Percentiles rank a stretch among this genome's conserved stretches.
These are phyloP conservation scores for Apis cerana DNA, from an alignment of 1,140 invertebrate species.

Conservation along the genomic window DNA sequence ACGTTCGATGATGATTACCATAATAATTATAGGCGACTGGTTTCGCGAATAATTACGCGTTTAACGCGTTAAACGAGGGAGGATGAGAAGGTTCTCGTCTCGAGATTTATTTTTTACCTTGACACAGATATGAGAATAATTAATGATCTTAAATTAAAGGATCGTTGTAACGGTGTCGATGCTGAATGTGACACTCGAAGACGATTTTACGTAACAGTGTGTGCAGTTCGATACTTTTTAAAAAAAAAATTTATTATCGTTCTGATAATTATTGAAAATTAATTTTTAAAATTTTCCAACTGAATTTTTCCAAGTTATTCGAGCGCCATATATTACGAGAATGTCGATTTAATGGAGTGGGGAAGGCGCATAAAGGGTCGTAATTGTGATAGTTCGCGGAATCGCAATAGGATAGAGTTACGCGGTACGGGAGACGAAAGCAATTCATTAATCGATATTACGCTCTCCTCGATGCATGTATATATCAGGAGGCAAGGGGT, in stretches of 20 bases:
- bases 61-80: background rate
- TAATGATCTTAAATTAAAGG: background rate
- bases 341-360: background rate
- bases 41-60: slow-evolving; percentile 6
- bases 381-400: background rate
- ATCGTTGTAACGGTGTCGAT: too few relatives aligned
- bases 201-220: too few relatives aligned
- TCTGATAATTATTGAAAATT: too few relatives aligned
- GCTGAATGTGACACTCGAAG: too few relatives aligned
- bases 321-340: background rate
- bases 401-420: slow-evolving; percentile 5
- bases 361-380: background rate
- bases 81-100: background rate
- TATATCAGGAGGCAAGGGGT: background rate
- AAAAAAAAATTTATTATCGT: too few relatives aligned
- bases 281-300: too few relatives aligned
- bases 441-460: slow-evolving; percentile 12
- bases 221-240: too few relatives aligned
- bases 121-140: slow-evolving; percentile 8
- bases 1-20: background rate
- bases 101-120: background rate
- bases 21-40: slow-evolving; percentile 20
- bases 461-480: background rate
- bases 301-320: background rate
- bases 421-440: background rate